phyloP scores from a whole-genome alignment of 2,797 vertebrate species.

The Alectoris magna region DNA sequence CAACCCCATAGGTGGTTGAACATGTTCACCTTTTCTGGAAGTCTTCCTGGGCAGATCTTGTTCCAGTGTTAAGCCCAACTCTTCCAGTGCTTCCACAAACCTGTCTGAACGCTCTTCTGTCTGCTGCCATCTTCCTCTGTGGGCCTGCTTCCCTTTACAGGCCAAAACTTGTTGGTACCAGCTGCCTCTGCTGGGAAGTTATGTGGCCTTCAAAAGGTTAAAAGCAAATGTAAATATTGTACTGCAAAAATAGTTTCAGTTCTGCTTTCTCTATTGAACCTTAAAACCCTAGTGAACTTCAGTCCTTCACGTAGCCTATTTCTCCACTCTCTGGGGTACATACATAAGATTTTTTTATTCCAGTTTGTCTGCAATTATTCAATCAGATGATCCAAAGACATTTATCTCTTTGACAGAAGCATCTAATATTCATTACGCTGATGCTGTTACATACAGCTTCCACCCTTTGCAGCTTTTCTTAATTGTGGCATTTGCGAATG shows the following conservation, averaged over 20 bases:
- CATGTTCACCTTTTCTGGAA: background rate
- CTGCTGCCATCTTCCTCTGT: background rate
- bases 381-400: background rate
- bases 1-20: background rate
- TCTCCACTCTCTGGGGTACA: background rate
- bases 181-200: background rate
- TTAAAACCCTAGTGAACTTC: background rate
- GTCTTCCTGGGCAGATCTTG: background rate
- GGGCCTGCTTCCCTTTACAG: background rate
- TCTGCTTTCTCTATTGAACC: background rate
- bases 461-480: background rate
- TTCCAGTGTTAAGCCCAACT: background rate
- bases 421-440: slow-evolving; percentile 14
- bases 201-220: background rate
- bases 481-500: slow-evolving; percentile 15
- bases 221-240: background rate
- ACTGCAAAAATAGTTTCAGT: background rate
- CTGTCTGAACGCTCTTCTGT: background rate
- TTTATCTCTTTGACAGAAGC: background rate
- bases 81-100: background rate
- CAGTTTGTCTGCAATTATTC: background rate
- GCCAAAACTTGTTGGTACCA: background rate
- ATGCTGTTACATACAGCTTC: background rate
- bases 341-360: background rate
- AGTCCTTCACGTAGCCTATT: background rate